phyloP scores from a whole-genome alignment of 2,888 invertebrate genomes.

The Trichogramma dendrolimi region DNA sequence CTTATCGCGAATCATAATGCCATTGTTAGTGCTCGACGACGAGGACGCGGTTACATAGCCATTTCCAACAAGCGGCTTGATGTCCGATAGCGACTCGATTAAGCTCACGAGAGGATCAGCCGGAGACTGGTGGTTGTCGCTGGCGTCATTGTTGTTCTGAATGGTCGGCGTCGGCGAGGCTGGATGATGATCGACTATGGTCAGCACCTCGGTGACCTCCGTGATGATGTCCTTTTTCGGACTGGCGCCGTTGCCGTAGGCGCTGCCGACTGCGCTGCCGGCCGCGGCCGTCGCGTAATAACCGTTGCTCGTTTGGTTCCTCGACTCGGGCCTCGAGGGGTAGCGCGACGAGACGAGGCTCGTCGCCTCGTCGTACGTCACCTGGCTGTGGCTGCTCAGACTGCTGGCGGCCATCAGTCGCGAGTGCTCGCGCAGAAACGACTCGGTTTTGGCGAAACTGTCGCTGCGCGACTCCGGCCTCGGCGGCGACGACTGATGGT shows the following conservation, averaged over 20 bases:
- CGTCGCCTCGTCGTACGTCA: conserved; percentile 45
- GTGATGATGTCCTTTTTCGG: conserved; percentile 28
- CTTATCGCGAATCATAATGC: conserved; percentile 21
- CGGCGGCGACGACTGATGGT: conserved; percentile 41
- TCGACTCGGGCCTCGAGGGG: conserved; percentile 21
- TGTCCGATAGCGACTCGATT: conserved; percentile 46
- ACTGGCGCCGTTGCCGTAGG: conserved; percentile 13
- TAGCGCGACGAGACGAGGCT: conserved; percentile 22
- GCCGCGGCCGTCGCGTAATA: neutral
- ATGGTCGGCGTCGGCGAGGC: neutral
- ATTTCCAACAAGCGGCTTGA: conserved; percentile 36
- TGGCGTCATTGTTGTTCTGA: neutral
- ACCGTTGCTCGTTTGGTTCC: conserved; percentile 4
- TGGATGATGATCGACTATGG: conserved; percentile 37
- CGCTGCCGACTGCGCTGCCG: neutral
- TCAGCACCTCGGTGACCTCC: conserved; percentile 39
- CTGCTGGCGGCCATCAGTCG: conserved; percentile 29
- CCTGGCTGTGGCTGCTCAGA: conserved; percentile 52
- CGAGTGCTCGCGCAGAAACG: conserved; percentile 42
- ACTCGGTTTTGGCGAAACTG: conserved; percentile 45
- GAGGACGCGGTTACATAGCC: neutral
- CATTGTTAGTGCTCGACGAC: conserved; percentile 7
- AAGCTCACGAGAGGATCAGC: conserved; percentile 47
- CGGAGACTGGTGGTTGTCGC: conserved; percentile 13
- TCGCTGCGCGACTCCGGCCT: conserved; percentile 47